Evolutionary conservation across 2,888 invertebrate species (phyloP), one percentile per base, ranked within the genome.

Genomic region (Halictus ligatus): DNA sequence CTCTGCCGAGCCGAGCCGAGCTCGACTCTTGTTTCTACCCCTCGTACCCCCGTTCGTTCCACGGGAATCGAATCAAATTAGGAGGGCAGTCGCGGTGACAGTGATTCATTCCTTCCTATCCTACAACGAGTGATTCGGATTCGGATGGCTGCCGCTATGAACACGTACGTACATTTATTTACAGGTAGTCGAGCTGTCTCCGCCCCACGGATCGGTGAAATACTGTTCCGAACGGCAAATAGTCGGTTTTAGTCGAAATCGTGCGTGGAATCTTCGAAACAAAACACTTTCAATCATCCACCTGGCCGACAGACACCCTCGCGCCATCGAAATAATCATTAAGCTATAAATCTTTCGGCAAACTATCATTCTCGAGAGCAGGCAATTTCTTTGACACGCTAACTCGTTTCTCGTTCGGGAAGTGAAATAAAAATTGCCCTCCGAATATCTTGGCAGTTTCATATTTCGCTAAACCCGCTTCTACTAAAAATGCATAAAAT

Each of bases 1-100:
- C 77, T 58, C n/a, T 21, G 54, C 58, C 46, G 46, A 5, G 15
- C 72, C 43, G 50, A 50, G 15, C 72, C 43, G 50, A 50, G 50
- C 67, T 67, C 67, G 35, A 8, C 35, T 74, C 60, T 18, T 50
- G 40, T 43, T 40, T 13, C n/a, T n/a, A 58, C 58, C 58, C n/a
- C 50, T 50, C 2, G 35, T 12, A 46, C n/a, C 5, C 6, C 25
- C 48, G 25, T 60, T 60, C 21, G 72, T 54, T 43, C 72, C 78
- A 43, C 75, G 78, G 60, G 77, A 81, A 78, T 80, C 81, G 75
- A 83, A 85, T 67, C 73, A 81, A 83, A 78, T 88, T 75, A 78
- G 80, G 35, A 54, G 79, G 60, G 60, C 58, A 50, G 75, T 71
- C 75, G 77, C 46, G 40, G 67, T 75, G 40, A 13, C 46, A 13